A percentile compares a stretch with the other conserved stretches of the same genome.
Evolutionary conservation across 2,888 invertebrate genomes (phyloP).

Genomic region (Eupeodes luniger): DNA sequence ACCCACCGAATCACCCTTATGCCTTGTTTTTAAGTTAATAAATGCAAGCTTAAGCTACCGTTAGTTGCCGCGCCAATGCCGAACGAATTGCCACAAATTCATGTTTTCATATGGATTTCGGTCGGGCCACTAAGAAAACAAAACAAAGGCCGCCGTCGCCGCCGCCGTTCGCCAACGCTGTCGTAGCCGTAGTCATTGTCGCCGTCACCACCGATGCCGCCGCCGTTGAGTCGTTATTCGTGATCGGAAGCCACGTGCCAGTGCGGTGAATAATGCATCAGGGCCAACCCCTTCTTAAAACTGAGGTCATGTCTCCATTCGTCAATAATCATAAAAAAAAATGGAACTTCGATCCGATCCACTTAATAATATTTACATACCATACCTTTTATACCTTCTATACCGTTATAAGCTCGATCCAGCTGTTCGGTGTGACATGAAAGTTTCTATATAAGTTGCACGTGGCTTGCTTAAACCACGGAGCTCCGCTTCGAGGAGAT

Average conservation of each 20-base stretch:
- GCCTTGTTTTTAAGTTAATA: constrained; percentile 19
- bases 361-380: constrained; percentile 54
- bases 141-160: constrained; percentile 23
- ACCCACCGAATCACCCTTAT: constrained; percentile 56
- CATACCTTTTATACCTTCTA: background rate
- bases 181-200: constrained; percentile 5
- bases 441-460: constrained; percentile 55
- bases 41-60: constrained; percentile 24
- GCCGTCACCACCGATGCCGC: constrained; percentile 22
- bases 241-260: constrained; percentile 76
- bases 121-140: constrained; percentile 60
- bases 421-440: constrained; percentile 61
- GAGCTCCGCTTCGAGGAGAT: constrained; percentile 37
- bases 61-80: constrained; percentile 54
- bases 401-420: constrained; percentile 45
- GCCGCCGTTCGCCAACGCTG: constrained; percentile 16
- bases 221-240: constrained; percentile 60
- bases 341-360: constrained; percentile 53
- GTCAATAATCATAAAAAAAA: constrained; percentile 62
- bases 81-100: constrained; percentile 67
- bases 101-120: constrained; percentile 32
- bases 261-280: constrained; percentile 74
- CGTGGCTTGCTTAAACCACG: constrained; percentile 45
- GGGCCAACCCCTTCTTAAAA: constrained; percentile 69
- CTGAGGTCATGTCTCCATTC: constrained; percentile 74